Conservation (phyloP, 2,888 invertebrate species). For the Drosophila fulvimacula region DNA sequence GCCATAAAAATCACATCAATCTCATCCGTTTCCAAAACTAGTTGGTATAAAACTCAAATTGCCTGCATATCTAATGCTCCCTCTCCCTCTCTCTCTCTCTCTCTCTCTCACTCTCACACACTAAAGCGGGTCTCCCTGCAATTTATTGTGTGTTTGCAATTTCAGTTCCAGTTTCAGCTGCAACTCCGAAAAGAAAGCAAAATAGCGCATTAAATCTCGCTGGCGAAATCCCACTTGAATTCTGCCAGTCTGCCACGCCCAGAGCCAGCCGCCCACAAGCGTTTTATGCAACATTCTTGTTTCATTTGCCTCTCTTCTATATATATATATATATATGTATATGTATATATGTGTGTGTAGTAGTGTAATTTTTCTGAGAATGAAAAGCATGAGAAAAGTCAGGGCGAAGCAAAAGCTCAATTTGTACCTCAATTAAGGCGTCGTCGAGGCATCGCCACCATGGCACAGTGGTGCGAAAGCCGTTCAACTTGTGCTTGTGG, state of each 20-base stretch:
- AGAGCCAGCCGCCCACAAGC: background rate
- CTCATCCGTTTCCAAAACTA: slow-evolving; percentile 73
- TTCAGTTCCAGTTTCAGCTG: slow-evolving; percentile 19
- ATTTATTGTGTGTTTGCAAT: slow-evolving; percentile 50
- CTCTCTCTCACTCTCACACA: background rate
- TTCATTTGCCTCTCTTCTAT: slow-evolving; percentile 11
- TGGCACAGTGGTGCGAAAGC: slow-evolving; percentile 73
- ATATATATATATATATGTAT: too few species aligned
- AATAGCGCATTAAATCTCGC: slow-evolving; percentile 71
- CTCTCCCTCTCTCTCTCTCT: background rate
- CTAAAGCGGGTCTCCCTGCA: slow-evolving; percentile 22
- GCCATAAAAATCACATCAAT: slow-evolving; percentile 78
- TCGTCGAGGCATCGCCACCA: slow-evolving; percentile 59
- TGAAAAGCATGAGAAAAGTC: slow-evolving; percentile 20
- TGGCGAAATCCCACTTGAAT: slow-evolving; percentile 48
- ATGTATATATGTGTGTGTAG: slow-evolving; percentile 4
- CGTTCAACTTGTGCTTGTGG: slow-evolving; percentile 61
- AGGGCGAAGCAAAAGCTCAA: slow-evolving; percentile 69
- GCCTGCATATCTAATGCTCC: slow-evolving; percentile 48
- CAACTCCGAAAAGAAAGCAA: slow-evolving; percentile 15
- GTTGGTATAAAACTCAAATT: slow-evolving; percentile 78
- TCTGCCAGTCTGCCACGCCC: slow-evolving; percentile 39
- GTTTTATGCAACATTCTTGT: slow-evolving; percentile 16
- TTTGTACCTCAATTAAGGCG: slow-evolving; percentile 83
- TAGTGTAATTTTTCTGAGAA: slow-evolving; percentile 55